A percentile compares a stretch with the other conserved stretches of the same genome.
These are phyloP conservation scores for Lasioglossum malachurum DNA, from an alignment of 2,888 invertebrate genomes.

Conservation along the genomic window DNA sequence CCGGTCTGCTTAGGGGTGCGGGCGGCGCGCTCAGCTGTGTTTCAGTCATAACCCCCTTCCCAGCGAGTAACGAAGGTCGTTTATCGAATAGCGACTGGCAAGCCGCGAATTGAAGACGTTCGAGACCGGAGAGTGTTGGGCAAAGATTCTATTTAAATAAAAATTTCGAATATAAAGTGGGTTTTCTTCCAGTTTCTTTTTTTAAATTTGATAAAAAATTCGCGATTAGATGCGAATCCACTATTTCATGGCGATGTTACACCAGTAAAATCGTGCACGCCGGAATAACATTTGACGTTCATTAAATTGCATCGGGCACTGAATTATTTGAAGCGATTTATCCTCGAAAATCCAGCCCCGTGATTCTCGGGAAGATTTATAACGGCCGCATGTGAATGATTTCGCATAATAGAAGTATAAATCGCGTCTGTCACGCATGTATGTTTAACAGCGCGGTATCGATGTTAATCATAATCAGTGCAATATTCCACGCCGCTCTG, in stretches of 20 bases:
- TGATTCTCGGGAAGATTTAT: neutral
- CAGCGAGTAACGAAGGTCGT: neutral
- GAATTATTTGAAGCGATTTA: neutral
- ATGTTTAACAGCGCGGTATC: conserved; percentile 2
- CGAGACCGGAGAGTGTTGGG: neutral
- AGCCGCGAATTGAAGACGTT: neutral
- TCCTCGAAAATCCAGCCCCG: neutral
- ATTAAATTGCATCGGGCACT: neutral
- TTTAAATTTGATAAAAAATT: too few species aligned
- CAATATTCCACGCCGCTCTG: neutral
- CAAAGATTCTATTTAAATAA: too few species aligned
- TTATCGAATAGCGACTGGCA: neutral
- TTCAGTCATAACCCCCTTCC: neutral
- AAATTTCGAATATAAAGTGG: too few species aligned
- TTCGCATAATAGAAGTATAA: conserved; percentile 20
- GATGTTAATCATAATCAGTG: conserved; percentile 34
- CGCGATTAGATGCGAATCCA: too few species aligned
- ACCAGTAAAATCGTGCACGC: neutral
- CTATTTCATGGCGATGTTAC: too few species aligned
- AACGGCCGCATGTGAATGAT: neutral
- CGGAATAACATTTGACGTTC: neutral
- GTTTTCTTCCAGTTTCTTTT: too few species aligned
- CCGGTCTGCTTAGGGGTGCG: neutral
- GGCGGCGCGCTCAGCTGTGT: neutral
- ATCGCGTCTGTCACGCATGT: conserved; percentile 20